These are phyloP conservation scores for Chaitophorus viminalis DNA, from an alignment of 2,888 invertebrate species.

Conservation along the genomic window DNA sequence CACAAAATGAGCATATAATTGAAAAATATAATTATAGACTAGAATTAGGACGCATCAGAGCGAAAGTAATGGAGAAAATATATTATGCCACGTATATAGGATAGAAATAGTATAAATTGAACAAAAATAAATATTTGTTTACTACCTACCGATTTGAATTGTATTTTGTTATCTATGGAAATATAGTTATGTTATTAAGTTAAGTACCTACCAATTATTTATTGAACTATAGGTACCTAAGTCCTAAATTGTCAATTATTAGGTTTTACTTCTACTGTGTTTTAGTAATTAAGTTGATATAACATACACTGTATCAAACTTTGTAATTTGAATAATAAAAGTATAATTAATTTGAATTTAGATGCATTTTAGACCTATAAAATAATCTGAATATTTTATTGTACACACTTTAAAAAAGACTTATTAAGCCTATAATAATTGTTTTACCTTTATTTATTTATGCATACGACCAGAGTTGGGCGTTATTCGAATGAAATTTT, in stretches of 20 bases:
- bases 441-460: too few species aligned
- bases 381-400: too few species aligned
- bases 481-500: too few species aligned
- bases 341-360: too few species aligned
- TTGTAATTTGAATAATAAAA: neutral
- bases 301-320: neutral
- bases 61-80: constrained; percentile 2
- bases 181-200: too few species aligned
- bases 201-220: neutral
- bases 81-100: neutral
- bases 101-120: neutral
- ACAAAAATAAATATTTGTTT: neutral
- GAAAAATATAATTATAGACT: neutral
- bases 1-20: neutral
- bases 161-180: neutral
- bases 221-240: neutral
- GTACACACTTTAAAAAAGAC: too few species aligned
- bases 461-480: too few species aligned
- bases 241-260: neutral
- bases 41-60: neutral
- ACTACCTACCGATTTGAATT: neutral
- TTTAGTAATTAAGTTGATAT: too few species aligned
- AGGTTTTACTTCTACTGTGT: too few species aligned
- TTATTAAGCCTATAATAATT: too few species aligned
- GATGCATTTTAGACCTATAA: too few species aligned